Evolutionary conservation across 2,113 vertebrate species (phyloP), one percentile per base, ranked within the genome.

Genomic region (Leucopsar rothschildi): DNA sequence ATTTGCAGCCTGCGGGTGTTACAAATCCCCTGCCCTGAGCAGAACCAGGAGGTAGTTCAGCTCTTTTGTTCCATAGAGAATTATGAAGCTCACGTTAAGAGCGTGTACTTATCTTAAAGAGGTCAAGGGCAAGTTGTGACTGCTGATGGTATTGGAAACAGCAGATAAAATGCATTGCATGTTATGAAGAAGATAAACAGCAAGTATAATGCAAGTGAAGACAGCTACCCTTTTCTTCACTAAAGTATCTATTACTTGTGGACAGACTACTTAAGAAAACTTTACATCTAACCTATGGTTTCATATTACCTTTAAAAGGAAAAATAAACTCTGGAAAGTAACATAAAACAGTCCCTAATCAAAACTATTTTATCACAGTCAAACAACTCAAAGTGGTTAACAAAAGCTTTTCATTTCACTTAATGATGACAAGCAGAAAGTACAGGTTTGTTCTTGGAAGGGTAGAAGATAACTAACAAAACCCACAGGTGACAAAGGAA

Each of bases 241-340:
- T 18, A 52, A 95, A 95, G 88, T 96, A 91, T 97, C 86, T 85
- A 59, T 96, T 97, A 95, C 95, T 89, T 95, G 83, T 92, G 92
- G 93, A 97, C 95, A 98, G 97, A 96, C 83, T 95, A 95, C 95
- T 95, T 92, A 87, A 82, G 91, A 94, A 96, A 97, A 96, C 91
- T 93, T 91, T 88, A 90, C 95, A 87, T 95, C 96, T 94, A 97
- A 97, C 92, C 97, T 96, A 42, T 82, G 76, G 88, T 96, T 72
- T 98, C 94, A 68, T 82, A 78, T 98, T 98, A 97, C 98, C 40
- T 95, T 87, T 95, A 93, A 95, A 96, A 97, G 92, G 82, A 88
- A 97, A 96, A 96, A 80, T 59, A 88, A 97, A 97, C 96, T 73
- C 84, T 92, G 91, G 61, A 93, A 96, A 96, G 94, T 92, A 97